Percentiles rank a stretch among this genome's conserved stretches.
Evolutionary conservation across 2,888 invertebrate genomes (phyloP).

Genomic region (Acleris literana): DNA sequence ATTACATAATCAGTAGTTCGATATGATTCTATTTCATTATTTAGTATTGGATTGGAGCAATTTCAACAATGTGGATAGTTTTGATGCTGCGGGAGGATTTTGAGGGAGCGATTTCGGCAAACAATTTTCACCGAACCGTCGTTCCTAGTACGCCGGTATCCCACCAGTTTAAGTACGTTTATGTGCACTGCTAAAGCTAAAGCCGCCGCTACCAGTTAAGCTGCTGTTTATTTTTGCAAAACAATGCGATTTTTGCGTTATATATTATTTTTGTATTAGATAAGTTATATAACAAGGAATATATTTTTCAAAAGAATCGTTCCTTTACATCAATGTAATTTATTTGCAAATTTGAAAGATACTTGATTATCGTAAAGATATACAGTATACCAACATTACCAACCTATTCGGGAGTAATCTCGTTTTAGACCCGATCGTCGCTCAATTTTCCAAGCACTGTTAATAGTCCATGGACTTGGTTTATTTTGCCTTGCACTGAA

Average conservation of each 20-base stretch:
- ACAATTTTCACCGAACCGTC: conserved; percentile 16
- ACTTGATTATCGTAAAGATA: too few species aligned
- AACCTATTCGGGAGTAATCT: too few species aligned
- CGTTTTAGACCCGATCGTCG: too few species aligned
- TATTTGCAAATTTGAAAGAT: too few species aligned
- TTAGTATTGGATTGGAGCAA: conserved; percentile 6
- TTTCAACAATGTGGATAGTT: conserved; percentile 12
- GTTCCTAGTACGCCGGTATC: conserved; percentile 14
- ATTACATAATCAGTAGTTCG: background rate
- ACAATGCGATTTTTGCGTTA: background rate
- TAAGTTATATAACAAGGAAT: too few species aligned
- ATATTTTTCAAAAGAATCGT: too few species aligned
- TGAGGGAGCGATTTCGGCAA: background rate
- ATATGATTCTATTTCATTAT: conserved; percentile 2
- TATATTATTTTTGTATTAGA: background rate
- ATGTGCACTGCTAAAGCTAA: conserved; percentile 32
- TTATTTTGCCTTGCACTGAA: too few species aligned
- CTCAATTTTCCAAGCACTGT: too few species aligned
- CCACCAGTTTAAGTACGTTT: conserved; percentile 21
- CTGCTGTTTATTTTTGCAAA: background rate
- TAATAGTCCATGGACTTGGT: too few species aligned
- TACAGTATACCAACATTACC: too few species aligned
- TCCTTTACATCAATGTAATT: too few species aligned
- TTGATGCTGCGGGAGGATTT: conserved; percentile 5
- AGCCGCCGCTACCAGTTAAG: background rate